A percentile compares a stretch with the other conserved stretches of the same genome.
Conservation (phyloP, 2,797 vertebrate genomes). For the Argyrosomus regius region DNA sequence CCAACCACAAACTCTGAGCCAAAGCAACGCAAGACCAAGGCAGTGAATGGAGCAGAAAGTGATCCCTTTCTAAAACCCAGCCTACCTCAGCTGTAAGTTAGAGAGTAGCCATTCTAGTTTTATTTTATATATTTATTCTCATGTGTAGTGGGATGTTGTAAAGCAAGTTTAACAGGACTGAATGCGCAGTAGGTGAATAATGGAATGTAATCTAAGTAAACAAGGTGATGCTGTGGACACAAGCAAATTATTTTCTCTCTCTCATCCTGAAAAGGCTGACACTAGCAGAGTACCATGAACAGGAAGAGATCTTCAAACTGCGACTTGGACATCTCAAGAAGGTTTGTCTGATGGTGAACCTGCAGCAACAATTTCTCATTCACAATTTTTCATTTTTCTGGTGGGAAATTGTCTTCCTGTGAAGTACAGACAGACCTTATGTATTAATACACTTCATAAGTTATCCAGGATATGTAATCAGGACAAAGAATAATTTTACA, state of each 20-base stretch:
- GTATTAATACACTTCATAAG: conserved; percentile 1
- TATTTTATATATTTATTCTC: neutral
- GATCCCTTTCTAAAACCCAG: conserved; percentile 99
- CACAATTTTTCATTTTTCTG: neutral
- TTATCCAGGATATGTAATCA: neutral
- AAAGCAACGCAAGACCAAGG: conserved; percentile 99
- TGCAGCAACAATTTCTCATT: neutral
- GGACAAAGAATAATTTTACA: neutral
- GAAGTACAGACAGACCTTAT: neutral
- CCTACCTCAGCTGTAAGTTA: conserved; percentile 96
- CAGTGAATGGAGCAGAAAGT: conserved; percentile 96
- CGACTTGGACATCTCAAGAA: conserved; percentile 99
- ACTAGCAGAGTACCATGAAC: conserved; percentile 98
- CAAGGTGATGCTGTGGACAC: neutral
- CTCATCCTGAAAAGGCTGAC: conserved; percentile 87
- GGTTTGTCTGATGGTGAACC: conserved; percentile 81
- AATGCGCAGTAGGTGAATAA: neutral
- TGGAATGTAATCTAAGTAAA: conserved; percentile 7
- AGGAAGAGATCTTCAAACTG: conserved; percentile 99
- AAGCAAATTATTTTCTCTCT: conserved; percentile 2
- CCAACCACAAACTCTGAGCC: conserved; percentile 96
- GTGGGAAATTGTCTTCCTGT: neutral
- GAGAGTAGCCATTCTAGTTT: neutral
- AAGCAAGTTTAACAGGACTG: conserved; percentile 2
- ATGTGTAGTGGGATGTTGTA: neutral